Evolutionary conservation across 2,113 vertebrate species (phyloP), one percentile per base, ranked within the genome.

Genomic region (Falcunculus frontatus): DNA sequence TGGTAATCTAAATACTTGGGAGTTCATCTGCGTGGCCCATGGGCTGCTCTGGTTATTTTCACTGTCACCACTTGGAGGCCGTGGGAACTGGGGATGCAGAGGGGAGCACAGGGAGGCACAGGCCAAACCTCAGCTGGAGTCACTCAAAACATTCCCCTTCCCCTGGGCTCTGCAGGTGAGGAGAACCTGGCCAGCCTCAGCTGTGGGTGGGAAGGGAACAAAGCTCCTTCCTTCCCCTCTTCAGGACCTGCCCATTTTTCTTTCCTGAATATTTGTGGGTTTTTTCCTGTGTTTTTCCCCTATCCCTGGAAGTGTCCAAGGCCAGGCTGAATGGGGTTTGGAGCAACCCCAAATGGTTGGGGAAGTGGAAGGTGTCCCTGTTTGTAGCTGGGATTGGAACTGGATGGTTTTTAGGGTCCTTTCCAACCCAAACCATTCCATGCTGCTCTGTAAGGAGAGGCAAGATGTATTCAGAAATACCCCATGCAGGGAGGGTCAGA

Each of bases 1-100:
- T 5, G 77, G 47, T 18, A 33, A 79, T 75, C 41, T 39, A 23
- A 95, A 81, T 68, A 16, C n/a, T 91, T 46, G 9, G 46, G 78
- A 96, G 91, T 57, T 90, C 35, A 78, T 92, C 74, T 60, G 60
- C 5, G 0, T 3, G 19, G 42, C 62, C 83, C 8, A 0, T 57
- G 64, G 57, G 56, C 67, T 97, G 89, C 87, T 91, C 95, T 90
- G 95, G 50, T 82, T 94, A 14, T 96, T 94, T 62, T 97, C 94
- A 59, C 76, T 94, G 87, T 97, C 94, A 78, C 64, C 1, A 4
- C 69, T 62, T 7, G 7, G 67, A 82, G 81, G 84, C 89, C 3
- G 10, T 94, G 95, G 93, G 93, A 96, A 53, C 52, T 1, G 21
- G 69, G 77, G 76, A 47, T 41, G 83, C 72, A 30, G 25, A 26